A percentile compares a stretch with the other conserved stretches of the same genome.
Conservation (phyloP, 2,797 vertebrate genomes). For the Gila robusta region DNA sequence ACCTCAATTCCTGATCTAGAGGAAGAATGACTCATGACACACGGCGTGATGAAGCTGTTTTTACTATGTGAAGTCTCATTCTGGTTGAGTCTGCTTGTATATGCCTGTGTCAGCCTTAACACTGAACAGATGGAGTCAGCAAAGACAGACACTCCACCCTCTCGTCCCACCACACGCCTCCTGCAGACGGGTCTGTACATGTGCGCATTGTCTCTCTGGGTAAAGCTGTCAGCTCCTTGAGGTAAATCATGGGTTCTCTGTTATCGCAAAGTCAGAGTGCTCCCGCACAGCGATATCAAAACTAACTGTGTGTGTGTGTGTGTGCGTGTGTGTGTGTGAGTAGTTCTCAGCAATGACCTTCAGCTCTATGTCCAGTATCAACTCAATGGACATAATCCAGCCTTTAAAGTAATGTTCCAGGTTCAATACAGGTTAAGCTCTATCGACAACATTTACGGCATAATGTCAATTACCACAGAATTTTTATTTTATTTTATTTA, state of each 20-base stretch:
- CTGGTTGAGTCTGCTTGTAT: conserved; percentile 6
- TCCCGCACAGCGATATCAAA: neutral
- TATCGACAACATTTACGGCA: neutral
- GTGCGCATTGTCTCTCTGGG: conserved; percentile 17
- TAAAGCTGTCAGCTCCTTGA: conserved; percentile 34
- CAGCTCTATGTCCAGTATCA: conserved; percentile 10
- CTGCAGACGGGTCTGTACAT: conserved; percentile 18
- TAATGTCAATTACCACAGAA: neutral
- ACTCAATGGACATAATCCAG: conserved; percentile 17
- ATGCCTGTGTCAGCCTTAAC: conserved; percentile 22
- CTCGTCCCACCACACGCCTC: conserved; percentile 16
- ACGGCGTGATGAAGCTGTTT: conserved; percentile 11
- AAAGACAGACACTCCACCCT: conserved; percentile 33
- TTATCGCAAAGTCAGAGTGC: conserved; percentile 18
- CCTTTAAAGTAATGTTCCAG: conserved; percentile 14
- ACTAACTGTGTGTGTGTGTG: conserved; percentile 29
- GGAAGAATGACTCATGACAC: conserved; percentile 43
- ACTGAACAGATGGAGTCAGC: conserved; percentile 49
- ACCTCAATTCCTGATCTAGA: conserved; percentile 17
- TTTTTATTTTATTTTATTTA: neutral
- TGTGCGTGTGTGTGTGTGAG: conserved; percentile 45
- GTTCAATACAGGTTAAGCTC: conserved; percentile 19
- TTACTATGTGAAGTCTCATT: conserved; percentile 21
- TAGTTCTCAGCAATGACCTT: neutral
- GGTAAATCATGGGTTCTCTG: conserved; percentile 37